Conservation (phyloP, 2,888 invertebrate genomes). For the Temnothorax ravouxi region DNA sequence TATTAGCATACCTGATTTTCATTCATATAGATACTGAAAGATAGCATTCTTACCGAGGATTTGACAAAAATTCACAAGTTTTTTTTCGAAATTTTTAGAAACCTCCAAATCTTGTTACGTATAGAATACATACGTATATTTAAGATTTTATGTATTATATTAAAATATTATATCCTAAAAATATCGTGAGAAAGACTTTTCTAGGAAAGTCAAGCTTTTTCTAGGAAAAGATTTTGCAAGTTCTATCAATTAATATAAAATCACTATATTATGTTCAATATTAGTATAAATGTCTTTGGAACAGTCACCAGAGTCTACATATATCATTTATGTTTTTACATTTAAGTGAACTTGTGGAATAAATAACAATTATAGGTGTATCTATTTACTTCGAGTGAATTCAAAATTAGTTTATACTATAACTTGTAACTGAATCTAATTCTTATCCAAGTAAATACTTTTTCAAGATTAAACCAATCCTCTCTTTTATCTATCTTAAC, state of each 20-base stretch:
- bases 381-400: not conserved
- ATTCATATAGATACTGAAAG: not conserved
- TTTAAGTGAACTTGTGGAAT: not conserved
- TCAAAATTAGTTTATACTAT: not conserved
- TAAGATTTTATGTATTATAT: not conserved
- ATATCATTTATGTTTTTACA: slow-evolving; percentile 1
- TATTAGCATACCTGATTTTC: slow-evolving; percentile 24
- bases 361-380: not conserved
- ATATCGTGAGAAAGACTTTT: not conserved
- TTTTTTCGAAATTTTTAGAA: not conserved
- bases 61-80: slow-evolving; percentile 1
- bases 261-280: not conserved
- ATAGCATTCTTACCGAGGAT: not conserved
- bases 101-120: not conserved
- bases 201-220: no score
- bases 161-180: not conserved
- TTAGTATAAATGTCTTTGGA: not conserved
- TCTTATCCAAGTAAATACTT: not conserved
- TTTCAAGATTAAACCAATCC: not conserved
- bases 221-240: not conserved
- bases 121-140: not conserved
- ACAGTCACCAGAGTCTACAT: not conserved
- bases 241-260: slow-evolving; percentile 6
- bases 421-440: not conserved
- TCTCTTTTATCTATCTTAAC: not conserved